These are phyloP conservation scores for Sparidentex hasta DNA, from an alignment of 2,797 vertebrate species.

Conservation along the genomic window DNA sequence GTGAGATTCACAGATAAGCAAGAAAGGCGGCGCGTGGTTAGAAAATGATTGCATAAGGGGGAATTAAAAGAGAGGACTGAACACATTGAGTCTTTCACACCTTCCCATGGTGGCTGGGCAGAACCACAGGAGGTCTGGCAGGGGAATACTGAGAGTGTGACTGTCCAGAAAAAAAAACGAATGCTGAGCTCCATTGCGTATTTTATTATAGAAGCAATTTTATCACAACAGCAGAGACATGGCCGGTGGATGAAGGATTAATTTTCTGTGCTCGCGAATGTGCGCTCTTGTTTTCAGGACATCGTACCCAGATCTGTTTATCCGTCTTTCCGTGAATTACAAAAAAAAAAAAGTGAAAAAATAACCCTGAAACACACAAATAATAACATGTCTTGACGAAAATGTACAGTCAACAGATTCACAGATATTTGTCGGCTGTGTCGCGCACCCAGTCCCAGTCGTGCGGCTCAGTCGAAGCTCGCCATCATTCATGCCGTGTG, in stretches of 20 bases:
- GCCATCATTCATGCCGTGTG: constrained; percentile 18
- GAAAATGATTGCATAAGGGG: not conserved
- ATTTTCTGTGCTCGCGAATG: not conserved
- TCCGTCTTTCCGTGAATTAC: not conserved
- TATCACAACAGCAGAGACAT: not conserved
- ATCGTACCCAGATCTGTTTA: not conserved
- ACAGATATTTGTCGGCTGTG: not conserved
- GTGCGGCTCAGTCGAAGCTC: not conserved
- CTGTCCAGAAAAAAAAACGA: constrained; percentile 6
- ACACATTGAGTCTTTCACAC: constrained; percentile 46
- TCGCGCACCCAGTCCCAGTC: not conserved
- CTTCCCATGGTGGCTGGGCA: constrained; percentile 13
- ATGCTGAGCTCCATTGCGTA: not conserved
- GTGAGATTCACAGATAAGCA: not conserved
- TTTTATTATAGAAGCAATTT: not conserved
- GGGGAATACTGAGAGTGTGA: not conserved
- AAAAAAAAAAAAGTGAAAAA: not conserved
- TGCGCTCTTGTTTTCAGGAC: not conserved
- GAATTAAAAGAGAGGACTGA: constrained; percentile 25
- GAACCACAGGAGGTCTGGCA: constrained; percentile 27
- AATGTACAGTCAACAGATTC: not conserved
- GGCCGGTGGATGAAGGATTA: not conserved
- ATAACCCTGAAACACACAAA: not conserved
- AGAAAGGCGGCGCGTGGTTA: not conserved
- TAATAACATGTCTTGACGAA: not conserved